Percentiles rank a stretch among this genome's conserved stretches.
phyloP scores from a whole-genome alignment of 1,140 invertebrate genomes.

The Drosophila punjabiensis region DNA sequence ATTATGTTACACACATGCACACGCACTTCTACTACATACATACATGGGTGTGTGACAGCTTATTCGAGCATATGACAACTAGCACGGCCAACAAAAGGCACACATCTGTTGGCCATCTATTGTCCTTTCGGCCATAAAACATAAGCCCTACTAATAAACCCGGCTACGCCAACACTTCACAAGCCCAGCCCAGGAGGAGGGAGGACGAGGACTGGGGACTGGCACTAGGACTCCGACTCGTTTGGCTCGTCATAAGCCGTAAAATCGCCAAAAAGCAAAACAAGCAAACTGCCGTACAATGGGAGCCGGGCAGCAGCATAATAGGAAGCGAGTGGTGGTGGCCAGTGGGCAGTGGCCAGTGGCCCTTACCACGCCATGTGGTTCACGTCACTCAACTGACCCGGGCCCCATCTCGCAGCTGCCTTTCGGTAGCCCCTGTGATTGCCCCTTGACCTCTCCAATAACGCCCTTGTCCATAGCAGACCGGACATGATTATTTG shows the following conservation, averaged over 20 bases:
- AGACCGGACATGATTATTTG: constrained; percentile 80
- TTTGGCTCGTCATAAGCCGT: constrained; percentile 79
- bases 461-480: constrained; percentile 32
- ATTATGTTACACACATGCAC: constrained; percentile 70
- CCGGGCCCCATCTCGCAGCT: constrained; percentile 24
- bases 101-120: constrained; percentile 82
- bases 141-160: constrained; percentile 83
- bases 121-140: constrained; percentile 81
- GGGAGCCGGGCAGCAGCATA: constrained; percentile 29
- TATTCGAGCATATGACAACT: constrained; percentile 82
- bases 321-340: constrained; percentile 39
- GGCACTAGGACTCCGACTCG: constrained; percentile 1
- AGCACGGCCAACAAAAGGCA: constrained; percentile 73
- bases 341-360: too few relatives aligned
- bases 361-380: constrained; percentile 55
- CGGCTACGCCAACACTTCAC: constrained; percentile 71
- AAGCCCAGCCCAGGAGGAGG: constrained; percentile 15
- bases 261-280: constrained; percentile 83
- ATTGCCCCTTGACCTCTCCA: constrained; percentile 43
- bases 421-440: constrained; percentile 29
- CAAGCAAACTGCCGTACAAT: constrained; percentile 76
- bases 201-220: not conserved
- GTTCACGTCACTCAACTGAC: constrained; percentile 74
- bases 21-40: constrained; percentile 2
- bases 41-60: constrained; percentile 68